These are phyloP conservation scores for Sinocyclocheilus rhinocerous DNA, from an alignment of 2,113 vertebrate genomes.

Conservation along the genomic window DNA sequence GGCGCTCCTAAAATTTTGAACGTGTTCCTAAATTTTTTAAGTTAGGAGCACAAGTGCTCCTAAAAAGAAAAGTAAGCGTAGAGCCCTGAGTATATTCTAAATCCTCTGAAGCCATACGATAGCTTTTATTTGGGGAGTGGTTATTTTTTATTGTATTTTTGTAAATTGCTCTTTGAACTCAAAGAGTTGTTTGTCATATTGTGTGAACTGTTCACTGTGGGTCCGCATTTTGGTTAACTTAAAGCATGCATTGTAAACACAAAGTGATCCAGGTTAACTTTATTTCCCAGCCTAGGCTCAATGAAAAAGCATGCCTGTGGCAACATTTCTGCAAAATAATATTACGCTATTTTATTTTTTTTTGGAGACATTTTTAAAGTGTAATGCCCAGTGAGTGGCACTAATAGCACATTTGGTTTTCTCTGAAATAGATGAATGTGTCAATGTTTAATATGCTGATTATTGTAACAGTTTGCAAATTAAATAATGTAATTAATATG, in stretches of 20 bases:
- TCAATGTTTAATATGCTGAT: neutral
- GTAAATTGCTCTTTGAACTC: neutral
- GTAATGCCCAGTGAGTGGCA: neutral
- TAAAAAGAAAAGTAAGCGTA: no score
- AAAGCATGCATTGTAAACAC: slow-evolving; percentile 2
- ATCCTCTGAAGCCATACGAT: neutral
- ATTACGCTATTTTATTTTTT: neutral
- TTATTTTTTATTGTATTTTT: neutral
- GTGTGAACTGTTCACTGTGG: neutral
- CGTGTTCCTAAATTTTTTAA: no score
- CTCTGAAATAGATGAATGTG: neutral
- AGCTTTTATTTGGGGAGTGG: neutral
- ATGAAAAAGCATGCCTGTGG: neutral
- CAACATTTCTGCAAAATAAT: neutral
- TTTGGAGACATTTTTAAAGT: neutral
- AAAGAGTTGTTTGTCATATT: neutral
- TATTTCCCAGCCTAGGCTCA: neutral
- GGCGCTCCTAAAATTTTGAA: no score
- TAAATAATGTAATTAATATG: neutral
- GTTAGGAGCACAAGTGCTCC: no score
- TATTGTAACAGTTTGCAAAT: neutral
- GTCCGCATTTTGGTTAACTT: neutral
- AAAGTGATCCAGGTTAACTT: neutral
- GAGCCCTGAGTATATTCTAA: no score
- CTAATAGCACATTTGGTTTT: neutral